These are phyloP conservation scores for Microchrysa polita DNA, from an alignment of 2,888 invertebrate genomes.

Conservation along the genomic window DNA sequence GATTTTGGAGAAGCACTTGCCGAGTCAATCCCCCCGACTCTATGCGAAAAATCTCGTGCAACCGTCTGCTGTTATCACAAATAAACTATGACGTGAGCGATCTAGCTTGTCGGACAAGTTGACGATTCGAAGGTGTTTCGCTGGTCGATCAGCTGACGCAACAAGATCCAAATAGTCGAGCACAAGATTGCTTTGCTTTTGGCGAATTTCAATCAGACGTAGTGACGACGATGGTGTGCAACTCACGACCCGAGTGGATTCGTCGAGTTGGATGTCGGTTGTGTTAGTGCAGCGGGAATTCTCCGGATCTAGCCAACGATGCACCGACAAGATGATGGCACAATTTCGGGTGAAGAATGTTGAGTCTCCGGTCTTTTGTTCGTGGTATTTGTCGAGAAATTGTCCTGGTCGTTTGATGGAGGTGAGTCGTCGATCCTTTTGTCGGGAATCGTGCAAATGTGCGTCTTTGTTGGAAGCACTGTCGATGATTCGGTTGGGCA, in stretches of 20 bases:
- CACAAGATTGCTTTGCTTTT: conserved; percentile 57
- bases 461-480: not conserved
- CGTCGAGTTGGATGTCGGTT: conserved; percentile 22
- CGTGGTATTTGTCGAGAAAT: conserved; percentile 60
- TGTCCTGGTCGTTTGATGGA: conserved; percentile 56
- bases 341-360: conserved; percentile 62
- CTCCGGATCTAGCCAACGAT: conserved; percentile 59
- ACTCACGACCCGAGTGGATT: conserved; percentile 1
- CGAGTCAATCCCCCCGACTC: too few relatives aligned
- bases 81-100: conserved; percentile 41
- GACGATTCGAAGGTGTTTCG: not conserved
- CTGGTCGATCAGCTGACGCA: not conserved
- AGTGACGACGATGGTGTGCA: conserved; percentile 49
- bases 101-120: conserved; percentile 15
- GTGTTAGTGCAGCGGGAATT: not conserved
- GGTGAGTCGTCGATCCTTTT: conserved; percentile 56
- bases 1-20: too few relatives aligned
- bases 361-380: conserved; percentile 60
- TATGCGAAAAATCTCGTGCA: conserved; percentile 36
- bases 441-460: too few relatives aligned
- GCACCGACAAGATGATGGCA: conserved; percentile 59
- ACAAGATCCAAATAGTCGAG: conserved; percentile 56
- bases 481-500: conserved; percentile 58
- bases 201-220: conserved; percentile 60
- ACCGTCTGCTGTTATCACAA: conserved; percentile 48